phyloP scores from a whole-genome alignment of 2,888 invertebrate genomes.

The Osmoderma eremita region DNA sequence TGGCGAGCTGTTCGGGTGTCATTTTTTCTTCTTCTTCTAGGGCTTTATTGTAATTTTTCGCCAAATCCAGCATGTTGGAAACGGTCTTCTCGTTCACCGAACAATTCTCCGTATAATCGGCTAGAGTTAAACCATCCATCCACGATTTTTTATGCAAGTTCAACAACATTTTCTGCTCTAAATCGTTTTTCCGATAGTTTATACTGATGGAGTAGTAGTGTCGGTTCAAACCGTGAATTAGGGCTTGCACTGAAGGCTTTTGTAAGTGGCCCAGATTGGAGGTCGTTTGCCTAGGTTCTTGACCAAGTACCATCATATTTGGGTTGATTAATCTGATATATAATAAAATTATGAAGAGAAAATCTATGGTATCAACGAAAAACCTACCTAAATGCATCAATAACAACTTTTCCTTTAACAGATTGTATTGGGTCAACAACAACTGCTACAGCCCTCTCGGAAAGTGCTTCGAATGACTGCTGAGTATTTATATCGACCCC shows the following conservation, averaged over 20 bases:
- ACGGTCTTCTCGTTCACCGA: constrained; percentile 93
- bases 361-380: background rate
- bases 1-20: constrained; percentile 98
- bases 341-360: constrained; percentile 37
- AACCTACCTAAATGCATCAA: constrained; percentile 86
- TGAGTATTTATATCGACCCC: constrained; percentile 99
- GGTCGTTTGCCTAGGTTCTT: constrained; percentile 98
- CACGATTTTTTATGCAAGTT: constrained; percentile 99
- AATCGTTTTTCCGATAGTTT: constrained; percentile 98
- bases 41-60: constrained; percentile 91
- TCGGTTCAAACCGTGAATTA: constrained; percentile 98
- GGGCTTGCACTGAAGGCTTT: constrained; percentile 98
- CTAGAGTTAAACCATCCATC: constrained; percentile 94
- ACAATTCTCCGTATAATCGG: constrained; percentile 93
- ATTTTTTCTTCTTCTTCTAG: constrained; percentile 99
- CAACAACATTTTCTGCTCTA: constrained; percentile 98
- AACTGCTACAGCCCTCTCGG: constrained; percentile 98
- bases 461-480: constrained; percentile 98
- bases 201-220: constrained; percentile 99
- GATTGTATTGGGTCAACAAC: constrained; percentile 99
- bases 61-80: constrained; percentile 95
- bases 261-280: constrained; percentile 98
- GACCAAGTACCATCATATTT: constrained; percentile 98
- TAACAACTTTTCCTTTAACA: constrained; percentile 99
- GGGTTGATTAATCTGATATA: constrained; percentile 89